A percentile compares a stretch with the other conserved stretches of the same genome.
Evolutionary conservation across 2,888 invertebrate species (phyloP).

Genomic region (Amiota mariae): DNA sequence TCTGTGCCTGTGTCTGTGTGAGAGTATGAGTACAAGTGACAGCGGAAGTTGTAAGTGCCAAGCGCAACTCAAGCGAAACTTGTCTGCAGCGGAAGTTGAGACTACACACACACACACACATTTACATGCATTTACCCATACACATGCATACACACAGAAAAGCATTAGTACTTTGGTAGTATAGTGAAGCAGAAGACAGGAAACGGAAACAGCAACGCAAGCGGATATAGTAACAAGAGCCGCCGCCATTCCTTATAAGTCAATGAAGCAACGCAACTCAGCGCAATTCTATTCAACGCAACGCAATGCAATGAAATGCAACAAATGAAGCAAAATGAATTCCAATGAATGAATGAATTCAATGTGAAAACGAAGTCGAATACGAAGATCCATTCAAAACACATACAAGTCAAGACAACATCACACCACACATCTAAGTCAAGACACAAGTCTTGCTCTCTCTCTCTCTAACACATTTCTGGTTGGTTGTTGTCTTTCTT

Average conservation of each 20-base stretch:
- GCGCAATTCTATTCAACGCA: constrained; percentile 17
- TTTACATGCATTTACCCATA: background rate
- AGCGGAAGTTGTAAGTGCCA: constrained; percentile 48
- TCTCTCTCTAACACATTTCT: too few species aligned
- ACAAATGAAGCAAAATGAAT: too few species aligned
- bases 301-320: constrained; percentile 3
- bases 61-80: constrained; percentile 51
- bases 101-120: background rate
- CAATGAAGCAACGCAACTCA: constrained; percentile 6
- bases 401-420: too few species aligned
- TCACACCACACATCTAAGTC: too few species aligned
- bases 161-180: background rate
- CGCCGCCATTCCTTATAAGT: background rate
- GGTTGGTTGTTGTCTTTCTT: too few species aligned
- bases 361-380: too few species aligned
- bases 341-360: background rate
- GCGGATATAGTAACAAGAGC: constrained; percentile 10
- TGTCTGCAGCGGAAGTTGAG: constrained; percentile 61
- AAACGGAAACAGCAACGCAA: background rate
- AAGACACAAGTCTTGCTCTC: too few species aligned
- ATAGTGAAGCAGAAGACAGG: background rate
- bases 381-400: too few species aligned
- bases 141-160: too few species aligned
- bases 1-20: background rate
- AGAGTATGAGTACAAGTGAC: constrained; percentile 16